phyloP scores from a whole-genome alignment of 2,113 vertebrate genomes.

The Girardinichthys multiradiatus region DNA sequence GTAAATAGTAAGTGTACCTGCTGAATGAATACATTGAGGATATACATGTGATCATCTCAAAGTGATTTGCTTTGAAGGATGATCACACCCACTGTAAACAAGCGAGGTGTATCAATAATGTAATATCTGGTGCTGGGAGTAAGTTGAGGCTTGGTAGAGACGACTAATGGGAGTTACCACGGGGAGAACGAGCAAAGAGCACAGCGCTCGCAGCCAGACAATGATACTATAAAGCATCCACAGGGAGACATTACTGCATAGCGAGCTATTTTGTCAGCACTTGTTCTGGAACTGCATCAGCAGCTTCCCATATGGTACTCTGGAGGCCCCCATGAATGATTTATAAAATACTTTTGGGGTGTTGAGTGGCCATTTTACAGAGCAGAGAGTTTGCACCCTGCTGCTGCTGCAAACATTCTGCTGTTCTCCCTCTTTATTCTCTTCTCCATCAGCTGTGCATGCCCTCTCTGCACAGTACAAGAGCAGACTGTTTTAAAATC shows the following conservation, averaged over 20 bases:
- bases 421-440: constrained; percentile 15
- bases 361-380: constrained; percentile 58
- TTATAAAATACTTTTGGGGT: constrained; percentile 53
- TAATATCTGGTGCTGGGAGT: constrained; percentile 58
- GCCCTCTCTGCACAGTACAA: constrained; percentile 5
- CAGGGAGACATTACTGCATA: constrained; percentile 59
- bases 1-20: constrained; percentile 68
- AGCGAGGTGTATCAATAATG: constrained; percentile 75
- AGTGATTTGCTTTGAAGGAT: constrained; percentile 59
- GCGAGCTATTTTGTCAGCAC: constrained; percentile 58
- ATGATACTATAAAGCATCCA: constrained; percentile 57
- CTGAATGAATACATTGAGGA: constrained; percentile 17
- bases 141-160: constrained; percentile 56
- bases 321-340: constrained; percentile 60
- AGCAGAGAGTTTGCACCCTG: constrained; percentile 42
- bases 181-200: constrained; percentile 57
- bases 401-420: constrained; percentile 1
- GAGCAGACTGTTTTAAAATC: constrained; percentile 39
- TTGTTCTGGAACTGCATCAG: constrained; percentile 59
- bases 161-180: constrained; percentile 54
- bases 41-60: constrained; percentile 47
- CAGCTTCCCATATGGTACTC: constrained; percentile 56
- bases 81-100: constrained; percentile 74
- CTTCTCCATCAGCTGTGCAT: constrained; percentile 18
- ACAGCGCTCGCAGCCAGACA: constrained; percentile 49